A percentile compares a stretch with the other conserved stretches of the same genome.
Evolutionary conservation across 2,888 invertebrate genomes (phyloP).

Genomic region (Gnatocerus cornutus): DNA sequence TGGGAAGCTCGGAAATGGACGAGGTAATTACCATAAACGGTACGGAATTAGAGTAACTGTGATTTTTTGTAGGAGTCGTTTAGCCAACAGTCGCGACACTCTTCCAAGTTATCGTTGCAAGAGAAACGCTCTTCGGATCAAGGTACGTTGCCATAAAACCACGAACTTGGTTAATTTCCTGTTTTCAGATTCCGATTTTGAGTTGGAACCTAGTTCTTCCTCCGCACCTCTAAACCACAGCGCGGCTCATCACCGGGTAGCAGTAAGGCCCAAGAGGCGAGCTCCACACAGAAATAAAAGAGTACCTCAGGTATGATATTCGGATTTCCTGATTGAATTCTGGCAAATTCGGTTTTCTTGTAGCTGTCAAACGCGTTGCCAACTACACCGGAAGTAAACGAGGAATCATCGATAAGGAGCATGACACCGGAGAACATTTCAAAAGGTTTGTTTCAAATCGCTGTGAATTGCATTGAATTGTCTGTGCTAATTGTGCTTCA

Average conservation of each 20-base stretch:
- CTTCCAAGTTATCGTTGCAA: slow-evolving; percentile 69
- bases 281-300: slow-evolving; percentile 79
- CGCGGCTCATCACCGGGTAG: slow-evolving; percentile 87
- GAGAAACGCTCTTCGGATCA: slow-evolving; percentile 66
- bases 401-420: slow-evolving; percentile 79
- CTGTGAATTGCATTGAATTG: neutral
- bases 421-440: slow-evolving; percentile 75
- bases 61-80: slow-evolving; percentile 67
- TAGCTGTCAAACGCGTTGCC: slow-evolving; percentile 78
- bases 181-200: slow-evolving; percentile 66
- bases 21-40: slow-evolving; percentile 67
- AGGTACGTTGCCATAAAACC: slow-evolving; percentile 53
- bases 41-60: neutral
- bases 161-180: neutral
- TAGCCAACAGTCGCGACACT: slow-evolving; percentile 70
- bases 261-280: slow-evolving; percentile 83
- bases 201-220: slow-evolving; percentile 71
- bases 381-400: slow-evolving; percentile 85
- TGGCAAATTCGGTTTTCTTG: slow-evolving; percentile 52
- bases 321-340: slow-evolving; percentile 22
- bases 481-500: neutral
- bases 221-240: slow-evolving; percentile 83
- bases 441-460: slow-evolving; percentile 57
- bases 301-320: slow-evolving; percentile 70
- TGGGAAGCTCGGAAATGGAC: slow-evolving; percentile 86